A percentile compares a stretch with the other conserved stretches of the same genome.
These are phyloP conservation scores for Dipodomys merriami DNA, from an alignment of 2,113 vertebrate genomes.

Conservation along the genomic window DNA sequence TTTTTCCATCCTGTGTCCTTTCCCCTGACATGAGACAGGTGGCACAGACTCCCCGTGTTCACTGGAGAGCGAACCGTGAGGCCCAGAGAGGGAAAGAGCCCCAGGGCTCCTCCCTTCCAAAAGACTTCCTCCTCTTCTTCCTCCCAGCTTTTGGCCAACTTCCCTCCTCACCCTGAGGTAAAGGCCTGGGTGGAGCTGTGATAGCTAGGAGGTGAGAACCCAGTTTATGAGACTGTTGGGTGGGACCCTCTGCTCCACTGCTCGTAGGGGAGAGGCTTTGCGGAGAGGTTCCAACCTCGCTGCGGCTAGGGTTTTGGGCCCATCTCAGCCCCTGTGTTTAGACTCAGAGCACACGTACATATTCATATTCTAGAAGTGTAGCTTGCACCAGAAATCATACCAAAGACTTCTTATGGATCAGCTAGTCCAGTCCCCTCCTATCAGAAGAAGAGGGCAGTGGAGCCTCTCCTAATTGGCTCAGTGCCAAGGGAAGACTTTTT, in stretches of 20 bases:
- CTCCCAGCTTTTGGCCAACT: background rate
- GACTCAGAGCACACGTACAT: background rate
- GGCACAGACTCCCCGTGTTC: background rate
- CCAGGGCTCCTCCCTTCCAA: background rate
- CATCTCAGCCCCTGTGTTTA: background rate
- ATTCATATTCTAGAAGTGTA: background rate
- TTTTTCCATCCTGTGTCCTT: conserved; percentile 51
- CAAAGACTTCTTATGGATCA: background rate
- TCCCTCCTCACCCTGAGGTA: background rate
- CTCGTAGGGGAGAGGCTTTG: background rate
- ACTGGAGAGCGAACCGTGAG: background rate
- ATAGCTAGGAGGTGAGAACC: conserved; percentile 50
- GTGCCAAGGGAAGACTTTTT: background rate
- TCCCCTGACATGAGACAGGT: background rate
- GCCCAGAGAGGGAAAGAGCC: background rate
- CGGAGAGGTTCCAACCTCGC: background rate
- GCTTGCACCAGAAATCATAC: background rate
- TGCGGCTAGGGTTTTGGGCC: background rate
- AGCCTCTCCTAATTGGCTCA: background rate
- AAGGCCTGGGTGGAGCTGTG: conserved; percentile 69
- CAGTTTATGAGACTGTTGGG: conserved; percentile 47
- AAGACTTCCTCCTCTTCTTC: background rate
- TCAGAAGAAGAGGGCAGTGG: background rate
- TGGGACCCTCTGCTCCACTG: conserved; percentile 32
- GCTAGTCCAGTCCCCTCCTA: background rate